Percentiles rank a stretch among this genome's conserved stretches.
Evolutionary conservation across 2,113 vertebrate genomes (phyloP).

Genomic region (Petroica traversi): DNA sequence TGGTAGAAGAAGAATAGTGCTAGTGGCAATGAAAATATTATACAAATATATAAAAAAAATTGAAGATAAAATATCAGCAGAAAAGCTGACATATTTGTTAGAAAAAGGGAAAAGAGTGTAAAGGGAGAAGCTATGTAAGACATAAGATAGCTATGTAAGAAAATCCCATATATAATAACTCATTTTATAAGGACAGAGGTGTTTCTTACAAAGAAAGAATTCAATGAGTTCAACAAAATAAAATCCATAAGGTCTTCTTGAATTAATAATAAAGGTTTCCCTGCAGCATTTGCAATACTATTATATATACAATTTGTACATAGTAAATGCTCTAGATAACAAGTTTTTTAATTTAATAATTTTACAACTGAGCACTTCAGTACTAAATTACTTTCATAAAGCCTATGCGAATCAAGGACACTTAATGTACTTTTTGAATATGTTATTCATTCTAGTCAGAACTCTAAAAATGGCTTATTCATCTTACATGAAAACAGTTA

Average conservation of each 20-base stretch:
- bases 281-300: neutral
- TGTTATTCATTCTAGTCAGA: neutral
- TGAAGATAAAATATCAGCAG: neutral
- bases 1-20: neutral
- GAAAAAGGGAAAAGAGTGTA: neutral
- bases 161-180: neutral
- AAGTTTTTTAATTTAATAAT: neutral
- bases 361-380: neutral
- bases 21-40: conserved; percentile 2
- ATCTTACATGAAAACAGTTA: neutral
- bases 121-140: neutral
- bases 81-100: neutral
- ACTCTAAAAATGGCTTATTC: neutral
- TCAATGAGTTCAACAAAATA: neutral
- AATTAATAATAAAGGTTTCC: neutral
- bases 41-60: neutral
- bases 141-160: neutral
- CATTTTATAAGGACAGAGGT: neutral
- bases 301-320: neutral
- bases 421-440: neutral
- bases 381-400: neutral
- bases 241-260: neutral
- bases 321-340: neutral
- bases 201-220: neutral
- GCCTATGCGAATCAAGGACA: neutral